Evolutionary conservation across 1,140 invertebrate species (phyloP).

Genomic region (Sesamia nonagrioides): DNA sequence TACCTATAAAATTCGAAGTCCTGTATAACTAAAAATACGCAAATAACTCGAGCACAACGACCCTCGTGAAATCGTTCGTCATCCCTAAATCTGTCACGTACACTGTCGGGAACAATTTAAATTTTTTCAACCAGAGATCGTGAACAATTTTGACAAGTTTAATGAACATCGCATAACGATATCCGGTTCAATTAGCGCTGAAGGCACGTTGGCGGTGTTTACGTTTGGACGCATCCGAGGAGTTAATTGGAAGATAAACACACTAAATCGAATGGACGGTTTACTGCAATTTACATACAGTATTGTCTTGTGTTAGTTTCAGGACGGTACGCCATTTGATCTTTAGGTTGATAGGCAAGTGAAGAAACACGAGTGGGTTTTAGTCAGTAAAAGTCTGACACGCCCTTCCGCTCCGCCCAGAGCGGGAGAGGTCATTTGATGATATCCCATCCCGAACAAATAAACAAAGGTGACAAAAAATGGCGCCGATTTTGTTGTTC

Average conservation of each 20-base stretch:
- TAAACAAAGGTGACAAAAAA: no score
- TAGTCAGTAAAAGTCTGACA: no score
- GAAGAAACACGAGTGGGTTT: no score
- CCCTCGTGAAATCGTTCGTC: constrained; percentile 28
- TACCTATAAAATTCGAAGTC: constrained; percentile 5
- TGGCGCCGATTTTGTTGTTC: no score
- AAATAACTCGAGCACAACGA: constrained; percentile 2
- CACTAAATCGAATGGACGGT: constrained; percentile 11
- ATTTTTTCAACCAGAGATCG: constrained; percentile 24
- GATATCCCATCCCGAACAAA: no score
- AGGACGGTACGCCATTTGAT: not conserved
- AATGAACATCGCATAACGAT: constrained; percentile 39
- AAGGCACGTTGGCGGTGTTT: not conserved
- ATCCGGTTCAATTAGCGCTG: constrained; percentile 26
- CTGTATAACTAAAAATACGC: not conserved
- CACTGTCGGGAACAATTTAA: constrained; percentile 16
- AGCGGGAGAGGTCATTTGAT: no score
- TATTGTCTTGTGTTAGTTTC: not conserved
- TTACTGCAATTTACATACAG: constrained; percentile 21
- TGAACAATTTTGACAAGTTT: constrained; percentile 37
- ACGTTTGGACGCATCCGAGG: not conserved
- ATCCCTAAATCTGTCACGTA: constrained; percentile 34
- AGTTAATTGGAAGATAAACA: constrained; percentile 31
- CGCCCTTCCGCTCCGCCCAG: no score
- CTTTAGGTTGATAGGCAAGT: no score